Evolutionary conservation across 2,888 invertebrate species (phyloP), one percentile per base, ranked within the genome.

Genomic region (Hemicrepidius hirtus): DNA sequence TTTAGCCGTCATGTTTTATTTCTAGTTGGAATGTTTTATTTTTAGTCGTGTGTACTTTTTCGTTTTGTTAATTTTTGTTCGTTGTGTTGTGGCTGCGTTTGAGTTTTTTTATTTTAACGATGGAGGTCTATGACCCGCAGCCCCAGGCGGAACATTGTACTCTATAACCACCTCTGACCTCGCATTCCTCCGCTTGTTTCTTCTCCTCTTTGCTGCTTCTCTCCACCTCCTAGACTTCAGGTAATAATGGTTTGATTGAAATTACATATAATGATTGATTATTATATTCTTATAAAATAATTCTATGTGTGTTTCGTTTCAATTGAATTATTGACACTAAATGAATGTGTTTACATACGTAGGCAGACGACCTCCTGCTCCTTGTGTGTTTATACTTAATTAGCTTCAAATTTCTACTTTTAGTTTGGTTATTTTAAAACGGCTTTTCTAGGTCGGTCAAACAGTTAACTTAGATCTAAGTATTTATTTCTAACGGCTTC

Each of bases 91-190:
- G 78, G 78, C 78, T 78, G 75, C 73, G 73, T 74, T 75, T 72
- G 62, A 64, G 63, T 65, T 73, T 73, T 37, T 57, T 73, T 75
- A 69, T 77, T 76, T 73, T 67, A 75, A 76, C 73, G 75, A 67
- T 60, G 68, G 80, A 81, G 85, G 85, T 85, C 84, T 83, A 82
- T 80, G 84, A 85, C 85, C 85, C 81, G 81, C 76, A 80, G 80
- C 83, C 82, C 77, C 79, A 80, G 83, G 82, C 82, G 77, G 84
- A 83, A 84, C 83, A 83, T 84, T 85, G 84, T 85, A 84, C 83
- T 81, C 80, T 82, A 84, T 83, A 82, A 82, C 81, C 80, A 82
- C 86, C 86, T 86, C 83, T 86, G 85, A 86, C 86, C 86, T 85
- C 85, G 86, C 85, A 85, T 85, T 84, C 85, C 85, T 81, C 81